These are phyloP conservation scores for Macaca fascicularis DNA, from an alignment of 2,113 vertebrate species.

Conservation along the genomic window T2T-MFA8v1.1 NC_088389.1:53887501-53888000, in stretches of 20 bases:
- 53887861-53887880: neutral
- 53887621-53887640: neutral
- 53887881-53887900: neutral
- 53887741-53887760: constrained; percentile 22
- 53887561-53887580: neutral
- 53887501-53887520: neutral
- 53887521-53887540: neutral
- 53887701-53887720: neutral
- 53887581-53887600: neutral
- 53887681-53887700: neutral
- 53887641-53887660: neutral
- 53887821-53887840: constrained; percentile 18
- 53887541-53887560: neutral
- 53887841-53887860: neutral
- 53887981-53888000: neutral
- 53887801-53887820: neutral
- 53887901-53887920: neutral
- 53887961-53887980: neutral
- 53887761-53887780: neutral
- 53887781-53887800: neutral
- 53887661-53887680: neutral
- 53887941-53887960: neutral
- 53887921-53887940: neutral
- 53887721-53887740: neutral
- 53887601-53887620: constrained; percentile 12